Evolutionary conservation across 2,888 invertebrate genomes (phyloP).

Genomic region (Phlogophora meticulosa): DNA sequence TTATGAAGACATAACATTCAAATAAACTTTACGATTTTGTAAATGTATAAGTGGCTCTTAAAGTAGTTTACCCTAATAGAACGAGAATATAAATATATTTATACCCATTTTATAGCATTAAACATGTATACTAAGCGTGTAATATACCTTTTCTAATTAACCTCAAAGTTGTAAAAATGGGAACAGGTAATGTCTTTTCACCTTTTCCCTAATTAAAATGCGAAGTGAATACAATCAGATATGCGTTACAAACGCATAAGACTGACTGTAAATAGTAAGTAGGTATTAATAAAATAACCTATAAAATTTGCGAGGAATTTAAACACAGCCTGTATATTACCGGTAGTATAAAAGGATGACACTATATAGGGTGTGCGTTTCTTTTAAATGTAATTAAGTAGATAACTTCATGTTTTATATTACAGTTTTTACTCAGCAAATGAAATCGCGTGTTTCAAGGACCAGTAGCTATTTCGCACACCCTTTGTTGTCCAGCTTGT

Average conservation of each 20-base stretch:
- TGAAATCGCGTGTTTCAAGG: constrained; percentile 67
- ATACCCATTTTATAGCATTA: constrained; percentile 60
- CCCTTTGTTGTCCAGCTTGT: constrained; percentile 67
- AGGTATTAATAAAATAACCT: constrained; percentile 47
- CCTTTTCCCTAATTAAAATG: constrained; percentile 63
- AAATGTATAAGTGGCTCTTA: constrained; percentile 19
- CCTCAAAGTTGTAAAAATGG: constrained; percentile 47
- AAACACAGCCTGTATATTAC: background rate
- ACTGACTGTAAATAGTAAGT: constrained; percentile 24
- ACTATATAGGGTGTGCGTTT: constrained; percentile 11
- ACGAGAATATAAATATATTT: constrained; percentile 60
- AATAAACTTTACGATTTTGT: constrained; percentile 24
- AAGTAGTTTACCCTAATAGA: constrained; percentile 38
- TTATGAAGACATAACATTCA: constrained; percentile 24
- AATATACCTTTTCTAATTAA: constrained; percentile 66
- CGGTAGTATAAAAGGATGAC: background rate
- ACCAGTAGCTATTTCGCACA: constrained; percentile 70
- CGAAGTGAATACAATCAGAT: constrained; percentile 30
- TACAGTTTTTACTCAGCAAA: constrained; percentile 53
- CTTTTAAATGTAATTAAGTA: constrained; percentile 14
- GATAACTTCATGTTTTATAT: constrained; percentile 1
- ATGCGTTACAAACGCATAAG: constrained; percentile 28
- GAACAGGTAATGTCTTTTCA: constrained; percentile 58
- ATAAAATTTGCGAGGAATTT: constrained; percentile 52
- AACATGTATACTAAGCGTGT: constrained; percentile 53